Base-by-base conservation (phyloP, 2,113 vertebrate species). In the Nettapus auritus region DNA sequence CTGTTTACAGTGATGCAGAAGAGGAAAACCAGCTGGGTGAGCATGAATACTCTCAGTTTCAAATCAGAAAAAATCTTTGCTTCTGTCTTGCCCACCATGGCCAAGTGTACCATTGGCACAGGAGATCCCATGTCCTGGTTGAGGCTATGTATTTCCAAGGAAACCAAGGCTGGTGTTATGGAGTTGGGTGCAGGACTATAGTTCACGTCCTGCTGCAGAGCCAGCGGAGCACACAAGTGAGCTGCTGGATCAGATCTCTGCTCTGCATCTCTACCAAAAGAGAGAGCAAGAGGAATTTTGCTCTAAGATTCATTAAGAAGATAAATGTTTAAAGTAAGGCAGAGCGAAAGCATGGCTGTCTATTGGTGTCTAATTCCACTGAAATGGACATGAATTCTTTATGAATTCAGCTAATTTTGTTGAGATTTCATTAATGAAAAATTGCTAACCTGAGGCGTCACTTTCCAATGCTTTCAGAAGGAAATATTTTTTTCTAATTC, bases 401-500 rank as follows among this genome's bases (percentile, higher is more conserved):
- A 86, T 46, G 33, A 63, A 70, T 52, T 34, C 26, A 75, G 31
- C 40, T 69, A 68, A 28, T 67, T 59, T 36, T 86, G 9, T 36
- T 84, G 64, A 67, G 88, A 76, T 70, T 26, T 40, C 16, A 23
- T 77, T 81, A 77, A 75, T 60, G 56, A 93, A 86, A 90, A 86
- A 52, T 55, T 67, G 12, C 36, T 79, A 80, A 89, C 53, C 52
- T 29, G 23, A 83, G 46, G 52, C 56, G 78, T 55, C 1, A 7
- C 33, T 83, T 83, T 50, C 50, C 15, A 28, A 56, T 19, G 11
- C 10, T 83, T 88, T 63, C 8, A 66, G 36, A 91, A 82, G 53
- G 71, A 91, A 94, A 42, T 46, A 38, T n/a, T 87, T 95, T 70
- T 81, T 82, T 48, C 46, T 16, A 86, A 38, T 68, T 84, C 10